Evolutionary conservation across 1,140 invertebrate species (phyloP).

Genomic region (Drosophila neocordata): DNA sequence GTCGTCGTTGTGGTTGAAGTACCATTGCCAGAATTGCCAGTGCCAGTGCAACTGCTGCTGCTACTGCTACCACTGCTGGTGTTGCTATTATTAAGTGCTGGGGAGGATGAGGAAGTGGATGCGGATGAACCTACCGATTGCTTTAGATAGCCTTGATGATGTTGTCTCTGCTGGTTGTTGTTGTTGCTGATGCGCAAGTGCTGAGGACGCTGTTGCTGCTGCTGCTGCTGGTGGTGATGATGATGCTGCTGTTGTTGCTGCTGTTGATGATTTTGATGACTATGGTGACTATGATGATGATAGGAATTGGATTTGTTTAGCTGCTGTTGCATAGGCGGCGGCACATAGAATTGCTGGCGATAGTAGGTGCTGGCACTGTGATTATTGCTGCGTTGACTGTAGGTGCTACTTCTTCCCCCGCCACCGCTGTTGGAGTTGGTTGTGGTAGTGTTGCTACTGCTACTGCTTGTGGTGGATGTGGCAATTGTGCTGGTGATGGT

Average conservation of each 20-base stretch:
- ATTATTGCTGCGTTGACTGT: constrained; percentile 35
- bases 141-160: constrained; percentile 6
- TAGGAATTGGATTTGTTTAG: constrained; percentile 62
- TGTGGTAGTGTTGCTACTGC: constrained; percentile 27
- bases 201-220: constrained; percentile 16
- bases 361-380: constrained; percentile 51
- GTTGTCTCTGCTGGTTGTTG: constrained; percentile 8
- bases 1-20: constrained; percentile 12
- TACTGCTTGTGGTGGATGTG: constrained; percentile 15
- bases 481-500: neutral
- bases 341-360: constrained; percentile 79
- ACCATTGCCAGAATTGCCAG: neutral
- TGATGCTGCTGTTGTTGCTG: constrained; percentile 39
- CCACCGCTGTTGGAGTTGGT: constrained; percentile 9
- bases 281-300: constrained; percentile 41
- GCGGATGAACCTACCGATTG: constrained; percentile 39
- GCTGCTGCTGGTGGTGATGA: neutral
- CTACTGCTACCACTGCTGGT: constrained; percentile 23
- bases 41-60: neutral
- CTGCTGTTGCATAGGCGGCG: constrained; percentile 77
- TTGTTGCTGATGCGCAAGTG: constrained; percentile 1
- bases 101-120: constrained; percentile 31
- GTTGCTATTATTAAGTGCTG: constrained; percentile 26
- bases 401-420: constrained; percentile 37
- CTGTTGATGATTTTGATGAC: constrained; percentile 35